Conservation (phyloP, 64 coral and sea anemone species). For the Porites australiensis region DNA sequence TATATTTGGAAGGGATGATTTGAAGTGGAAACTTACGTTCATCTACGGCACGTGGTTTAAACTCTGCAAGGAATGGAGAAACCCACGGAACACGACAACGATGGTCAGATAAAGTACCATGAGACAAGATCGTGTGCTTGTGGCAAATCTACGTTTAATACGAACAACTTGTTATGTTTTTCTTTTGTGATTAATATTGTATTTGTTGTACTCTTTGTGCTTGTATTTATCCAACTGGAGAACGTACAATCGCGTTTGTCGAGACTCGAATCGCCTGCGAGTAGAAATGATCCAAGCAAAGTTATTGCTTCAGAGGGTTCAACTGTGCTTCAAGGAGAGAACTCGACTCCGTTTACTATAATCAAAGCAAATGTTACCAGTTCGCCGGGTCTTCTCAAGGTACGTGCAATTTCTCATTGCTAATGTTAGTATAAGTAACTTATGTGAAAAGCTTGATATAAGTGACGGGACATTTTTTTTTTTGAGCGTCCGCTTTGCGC, state of each 20-base stretch:
- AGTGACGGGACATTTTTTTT: neutral
- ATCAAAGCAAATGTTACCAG: neutral
- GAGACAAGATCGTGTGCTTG: constrained; percentile 72
- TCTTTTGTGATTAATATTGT: constrained; percentile 85
- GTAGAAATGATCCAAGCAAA: constrained; percentile 19
- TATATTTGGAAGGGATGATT: constrained; percentile 30
- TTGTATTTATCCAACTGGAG: constrained; percentile 79
- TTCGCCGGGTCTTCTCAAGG: neutral
- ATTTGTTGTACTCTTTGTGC: constrained; percentile 82
- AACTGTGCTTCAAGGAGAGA: neutral
- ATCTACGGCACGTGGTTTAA: constrained; percentile 27
- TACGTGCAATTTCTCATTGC: constrained; percentile 16
- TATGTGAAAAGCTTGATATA: neutral
- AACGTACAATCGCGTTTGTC: constrained; percentile 67
- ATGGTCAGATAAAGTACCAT: neutral
- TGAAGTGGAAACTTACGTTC: constrained; percentile 26
- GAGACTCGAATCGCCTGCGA: constrained; percentile 53
- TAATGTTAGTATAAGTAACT: constrained; percentile 5
- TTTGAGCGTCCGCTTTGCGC: neutral
- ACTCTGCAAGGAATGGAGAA: constrained; percentile 30
- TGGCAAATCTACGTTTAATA: constrained; percentile 38
- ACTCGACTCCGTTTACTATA: neutral
- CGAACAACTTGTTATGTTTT: constrained; percentile 51
- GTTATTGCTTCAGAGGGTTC: too few species aligned
- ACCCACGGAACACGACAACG: neutral